Evolutionary conservation across 2,113 vertebrate species (phyloP), one percentile per base, ranked within the genome.

Genomic region (Chaenocephalus aceratus): DNA sequence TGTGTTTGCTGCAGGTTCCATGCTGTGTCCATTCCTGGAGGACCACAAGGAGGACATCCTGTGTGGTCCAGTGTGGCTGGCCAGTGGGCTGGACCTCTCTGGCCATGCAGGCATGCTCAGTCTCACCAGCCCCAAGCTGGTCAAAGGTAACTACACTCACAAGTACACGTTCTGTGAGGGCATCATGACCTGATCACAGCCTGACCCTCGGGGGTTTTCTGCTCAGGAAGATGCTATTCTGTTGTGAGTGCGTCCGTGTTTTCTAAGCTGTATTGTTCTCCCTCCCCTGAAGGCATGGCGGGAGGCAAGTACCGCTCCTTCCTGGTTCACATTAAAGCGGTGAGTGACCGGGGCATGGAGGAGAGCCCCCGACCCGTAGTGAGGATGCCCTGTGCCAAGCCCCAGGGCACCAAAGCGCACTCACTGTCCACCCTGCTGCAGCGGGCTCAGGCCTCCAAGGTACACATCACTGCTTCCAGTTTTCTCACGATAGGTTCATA

Each of bases 271-370:
- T 75, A 0, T 10, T 56, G 2, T 67, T 48, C 66, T 41, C 0
- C 18, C 34, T 83, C 7, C 34, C 4, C 53, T 86, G 21, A 84
- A 99, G 98, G 98, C 69, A 98, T 99, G 97, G 97, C 98, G 36
- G 98, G 98, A 91, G 98, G 98, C 73, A 99, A 99, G 92, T 99
- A 99, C 54, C 97, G 98, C 71, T 99, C 98, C 0, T 99, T 99
- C 94, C 95, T 99, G 95, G 98, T 99, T 81, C 98, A 99, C 59
- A 97, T 99, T 54, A 99, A 99, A 93, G 96, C 98, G 26, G 96
- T 97, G 79, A 97, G 95, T 87, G 98, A 99, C 85, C 95, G 96
- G 93, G 94, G 95, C 88, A 87, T 95, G 77, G 98, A 99, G 84
- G 98, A 99, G 56, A 93, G 88, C 72, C 93, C 97, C 30, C 95